Evolutionary conservation across 2,888 invertebrate genomes (phyloP).

Genomic region (Eupithecia inturbata): DNA sequence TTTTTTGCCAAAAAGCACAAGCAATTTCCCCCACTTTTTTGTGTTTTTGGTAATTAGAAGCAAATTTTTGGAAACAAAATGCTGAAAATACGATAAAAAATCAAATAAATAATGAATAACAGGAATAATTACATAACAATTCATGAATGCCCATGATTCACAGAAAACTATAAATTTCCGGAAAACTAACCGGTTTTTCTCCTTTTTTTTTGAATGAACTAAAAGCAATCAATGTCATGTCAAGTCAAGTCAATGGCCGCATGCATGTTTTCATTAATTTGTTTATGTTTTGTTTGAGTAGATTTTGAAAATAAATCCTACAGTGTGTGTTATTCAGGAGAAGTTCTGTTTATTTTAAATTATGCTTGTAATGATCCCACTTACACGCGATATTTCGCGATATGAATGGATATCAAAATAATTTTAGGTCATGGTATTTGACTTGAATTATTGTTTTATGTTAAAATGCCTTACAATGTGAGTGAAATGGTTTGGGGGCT

Average conservation of each 20-base stretch:
- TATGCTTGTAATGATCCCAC: constrained; percentile 2
- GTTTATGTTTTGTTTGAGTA: constrained; percentile 63
- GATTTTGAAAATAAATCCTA: constrained; percentile 13
- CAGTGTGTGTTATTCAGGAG: neutral
- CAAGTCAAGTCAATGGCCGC: constrained; percentile 50
- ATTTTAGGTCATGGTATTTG: constrained; percentile 17
- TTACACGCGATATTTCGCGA: neutral
- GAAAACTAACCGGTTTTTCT: constrained; percentile 15
- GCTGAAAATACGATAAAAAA: neutral
- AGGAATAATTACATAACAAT: neutral
- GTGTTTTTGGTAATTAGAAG: neutral
- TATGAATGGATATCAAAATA: constrained; percentile 10
- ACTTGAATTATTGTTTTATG: constrained; percentile 7
- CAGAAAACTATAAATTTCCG: constrained; percentile 5
- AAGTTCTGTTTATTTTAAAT: neutral
- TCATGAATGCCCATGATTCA: neutral
- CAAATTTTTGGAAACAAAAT: neutral
- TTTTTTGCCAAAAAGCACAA: constrained; percentile 15
- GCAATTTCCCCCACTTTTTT: neutral
- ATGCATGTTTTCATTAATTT: constrained; percentile 62
- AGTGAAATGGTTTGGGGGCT: constrained; percentile 92
- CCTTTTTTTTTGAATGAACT: constrained; percentile 4
- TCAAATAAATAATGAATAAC: neutral
- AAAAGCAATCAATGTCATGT: neutral
- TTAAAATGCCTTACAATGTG: constrained; percentile 79